Percentiles rank a stretch among this genome's conserved stretches.
Evolutionary conservation across 2,888 invertebrate genomes (phyloP).

Genomic region (Ennomos quercinarius): DNA sequence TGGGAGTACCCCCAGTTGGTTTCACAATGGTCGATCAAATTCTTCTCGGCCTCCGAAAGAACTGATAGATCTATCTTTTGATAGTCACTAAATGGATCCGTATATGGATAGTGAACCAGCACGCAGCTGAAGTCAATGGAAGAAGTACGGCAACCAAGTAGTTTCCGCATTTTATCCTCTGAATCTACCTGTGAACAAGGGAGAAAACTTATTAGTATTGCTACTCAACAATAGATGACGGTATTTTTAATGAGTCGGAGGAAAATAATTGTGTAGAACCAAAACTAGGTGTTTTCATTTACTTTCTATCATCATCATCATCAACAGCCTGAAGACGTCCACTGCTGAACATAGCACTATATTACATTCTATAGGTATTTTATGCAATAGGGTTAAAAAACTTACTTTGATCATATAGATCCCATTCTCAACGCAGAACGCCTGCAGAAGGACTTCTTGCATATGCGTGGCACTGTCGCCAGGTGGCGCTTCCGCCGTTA

Average conservation of each 20-base stretch:
- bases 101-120: slow-evolving; percentile 81
- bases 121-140: slow-evolving; percentile 84
- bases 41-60: slow-evolving; percentile 86
- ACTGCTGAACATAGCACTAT: no score
- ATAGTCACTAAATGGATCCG: slow-evolving; percentile 77
- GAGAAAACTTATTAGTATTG: slow-evolving; percentile 43
- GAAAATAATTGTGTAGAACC: no score
- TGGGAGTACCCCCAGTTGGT: slow-evolving; percentile 87
- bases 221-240: slow-evolving; percentile 26
- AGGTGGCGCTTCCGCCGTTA: slow-evolving; percentile 88
- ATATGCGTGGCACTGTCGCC: slow-evolving; percentile 92
- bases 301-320: no score
- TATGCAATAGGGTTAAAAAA: slow-evolving; percentile 29
- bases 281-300: no score
- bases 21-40: slow-evolving; percentile 88
- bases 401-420: slow-evolving; percentile 90
- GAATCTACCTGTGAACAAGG: slow-evolving; percentile 84
- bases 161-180: slow-evolving; percentile 80
- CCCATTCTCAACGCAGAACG: slow-evolving; percentile 92
- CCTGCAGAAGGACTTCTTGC: slow-evolving; percentile 91
- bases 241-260: not conserved
- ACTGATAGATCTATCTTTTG: slow-evolving; percentile 73
- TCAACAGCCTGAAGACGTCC: no score
- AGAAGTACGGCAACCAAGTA: slow-evolving; percentile 72
- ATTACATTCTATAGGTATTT: not conserved